Percentiles rank a stretch among this genome's conserved stretches.
Conservation (phyloP, 2,113 vertebrate genomes). For the Marmota monax region DNA sequence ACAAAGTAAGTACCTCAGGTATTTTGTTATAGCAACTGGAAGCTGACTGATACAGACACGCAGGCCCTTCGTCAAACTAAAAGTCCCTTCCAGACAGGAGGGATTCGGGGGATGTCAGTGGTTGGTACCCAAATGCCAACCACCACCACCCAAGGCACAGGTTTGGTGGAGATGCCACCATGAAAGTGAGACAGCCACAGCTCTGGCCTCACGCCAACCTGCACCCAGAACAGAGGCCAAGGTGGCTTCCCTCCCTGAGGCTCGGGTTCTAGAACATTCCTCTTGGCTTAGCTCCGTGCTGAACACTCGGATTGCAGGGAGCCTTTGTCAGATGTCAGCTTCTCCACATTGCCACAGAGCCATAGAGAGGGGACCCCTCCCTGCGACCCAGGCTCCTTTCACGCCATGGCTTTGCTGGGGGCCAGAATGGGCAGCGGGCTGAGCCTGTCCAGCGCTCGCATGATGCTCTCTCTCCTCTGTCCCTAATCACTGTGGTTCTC, state of each 20-base stretch:
- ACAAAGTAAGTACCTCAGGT: too few species aligned
- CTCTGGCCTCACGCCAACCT: background rate
- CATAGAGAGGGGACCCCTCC: too few species aligned
- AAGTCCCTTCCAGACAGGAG: background rate
- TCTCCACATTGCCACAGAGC: background rate
- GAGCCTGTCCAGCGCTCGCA: background rate
- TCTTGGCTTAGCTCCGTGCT: background rate
- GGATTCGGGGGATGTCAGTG: too few species aligned
- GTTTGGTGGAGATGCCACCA: fast-evolving
- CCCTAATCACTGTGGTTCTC: background rate
- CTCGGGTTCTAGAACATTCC: background rate
- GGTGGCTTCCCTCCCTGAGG: background rate
- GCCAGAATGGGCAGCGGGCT: too few species aligned
- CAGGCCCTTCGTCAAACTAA: background rate
- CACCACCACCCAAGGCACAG: background rate
- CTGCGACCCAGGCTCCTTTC: background rate
- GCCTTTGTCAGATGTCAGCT: background rate
- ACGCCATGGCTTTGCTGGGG: background rate
- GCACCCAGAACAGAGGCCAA: background rate
- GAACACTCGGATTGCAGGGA: background rate
- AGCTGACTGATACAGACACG: background rate
- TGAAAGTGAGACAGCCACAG: fast-evolving
- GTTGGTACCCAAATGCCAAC: too few species aligned
- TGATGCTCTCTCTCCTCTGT: background rate
- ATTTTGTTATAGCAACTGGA: background rate